phyloP scores from a whole-genome alignment of 2,888 invertebrate species.

The Molanna angustata region DNA sequence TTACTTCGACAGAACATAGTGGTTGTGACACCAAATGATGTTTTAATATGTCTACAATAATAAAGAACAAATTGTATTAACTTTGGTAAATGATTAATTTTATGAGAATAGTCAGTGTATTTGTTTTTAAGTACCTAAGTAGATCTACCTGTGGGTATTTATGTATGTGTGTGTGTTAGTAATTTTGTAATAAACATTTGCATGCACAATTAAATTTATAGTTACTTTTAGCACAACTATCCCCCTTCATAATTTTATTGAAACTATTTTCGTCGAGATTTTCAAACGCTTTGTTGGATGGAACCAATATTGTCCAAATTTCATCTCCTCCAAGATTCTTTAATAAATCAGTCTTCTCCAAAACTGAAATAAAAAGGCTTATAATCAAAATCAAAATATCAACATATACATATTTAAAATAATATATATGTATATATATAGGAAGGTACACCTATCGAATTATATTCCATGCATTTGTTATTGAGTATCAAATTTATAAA shows the following conservation, averaged over 20 bases:
- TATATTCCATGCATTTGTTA: neutral
- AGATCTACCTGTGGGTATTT: too few relatives aligned
- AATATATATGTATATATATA: neutral
- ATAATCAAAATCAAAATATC: neutral
- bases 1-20: slow-evolving; percentile 3
- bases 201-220: neutral
- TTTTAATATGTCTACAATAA: slow-evolving; percentile 57
- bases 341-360: slow-evolving; percentile 57
- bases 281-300: slow-evolving; percentile 64
- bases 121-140: neutral
- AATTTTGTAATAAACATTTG: neutral
- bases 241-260: slow-evolving; percentile 54
- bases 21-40: slow-evolving; percentile 64
- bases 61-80: slow-evolving; percentile 16
- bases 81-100: too few relatives aligned
- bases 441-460: too few relatives aligned
- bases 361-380: slow-evolving; percentile 42
- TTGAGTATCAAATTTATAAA: too few relatives aligned
- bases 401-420: neutral
- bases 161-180: too few relatives aligned
- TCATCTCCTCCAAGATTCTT: slow-evolving; percentile 49
- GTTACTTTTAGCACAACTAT: slow-evolving; percentile 57
- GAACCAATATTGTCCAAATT: slow-evolving; percentile 64
- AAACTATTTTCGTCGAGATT: slow-evolving; percentile 53
- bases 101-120: neutral